Conservation (phyloP, 2,888 invertebrate species). For the Osmoderma eremita region DNA sequence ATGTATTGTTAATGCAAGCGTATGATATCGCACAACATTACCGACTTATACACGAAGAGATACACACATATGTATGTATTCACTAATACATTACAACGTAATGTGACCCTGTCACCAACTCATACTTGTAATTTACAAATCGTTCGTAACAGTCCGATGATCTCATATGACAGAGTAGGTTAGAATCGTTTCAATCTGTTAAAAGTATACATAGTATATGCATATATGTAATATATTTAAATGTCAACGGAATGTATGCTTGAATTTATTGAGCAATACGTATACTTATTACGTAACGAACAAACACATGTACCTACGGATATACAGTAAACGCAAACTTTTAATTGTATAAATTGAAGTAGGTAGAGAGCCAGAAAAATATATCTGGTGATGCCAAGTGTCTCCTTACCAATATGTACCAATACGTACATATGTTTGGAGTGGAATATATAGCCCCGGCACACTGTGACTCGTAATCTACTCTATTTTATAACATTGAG, state of each 20-base stretch:
- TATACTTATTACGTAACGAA: conserved; percentile 35
- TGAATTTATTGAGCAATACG: conserved; percentile 35
- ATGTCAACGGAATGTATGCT: conserved; percentile 37
- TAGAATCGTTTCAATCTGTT: conserved; percentile 21
- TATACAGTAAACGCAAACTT: no score
- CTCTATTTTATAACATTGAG: no score
- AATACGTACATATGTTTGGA: no score
- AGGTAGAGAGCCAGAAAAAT: no score
- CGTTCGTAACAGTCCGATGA: conserved; percentile 31
- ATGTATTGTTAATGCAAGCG: conserved; percentile 14
- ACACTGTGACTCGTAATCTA: no score
- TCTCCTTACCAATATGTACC: no score
- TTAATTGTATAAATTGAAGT: no score
- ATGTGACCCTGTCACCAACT: conserved; percentile 35
- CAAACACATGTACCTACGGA: conserved; percentile 3
- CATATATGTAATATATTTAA: conserved; percentile 20
- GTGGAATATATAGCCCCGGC: no score
- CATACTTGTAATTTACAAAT: conserved; percentile 35
- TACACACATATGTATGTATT: no score
- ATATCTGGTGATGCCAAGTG: no score
- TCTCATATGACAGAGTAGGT: conserved; percentile 30
- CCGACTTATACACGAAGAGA: background rate
- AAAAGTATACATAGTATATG: conserved; percentile 13
- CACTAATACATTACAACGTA: background rate
- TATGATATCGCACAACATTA: conserved; percentile 21